Conservation (phyloP, 2,888 invertebrate species). For the Chymomyza amoena region DNA sequence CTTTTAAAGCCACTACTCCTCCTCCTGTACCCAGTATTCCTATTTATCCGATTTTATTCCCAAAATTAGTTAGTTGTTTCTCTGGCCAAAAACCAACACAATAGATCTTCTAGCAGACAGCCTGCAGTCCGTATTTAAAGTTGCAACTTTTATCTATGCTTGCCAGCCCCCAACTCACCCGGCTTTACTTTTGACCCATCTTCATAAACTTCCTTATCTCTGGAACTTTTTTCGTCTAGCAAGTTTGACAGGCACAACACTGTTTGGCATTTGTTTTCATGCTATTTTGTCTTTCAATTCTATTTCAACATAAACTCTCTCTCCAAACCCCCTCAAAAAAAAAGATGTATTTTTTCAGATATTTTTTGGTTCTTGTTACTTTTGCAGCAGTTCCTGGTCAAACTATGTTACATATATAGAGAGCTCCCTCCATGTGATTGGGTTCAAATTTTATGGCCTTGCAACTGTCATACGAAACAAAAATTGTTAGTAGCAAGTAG, state of each 20-base stretch:
- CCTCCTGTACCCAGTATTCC: no score
- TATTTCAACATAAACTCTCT: background rate
- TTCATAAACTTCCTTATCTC: background rate
- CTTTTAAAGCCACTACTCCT: no score
- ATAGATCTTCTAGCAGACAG: no score
- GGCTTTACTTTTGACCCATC: no score
- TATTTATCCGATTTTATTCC: no score
- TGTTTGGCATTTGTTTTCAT: conserved; percentile 38
- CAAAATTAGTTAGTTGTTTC: no score
- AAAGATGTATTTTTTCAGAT: background rate
- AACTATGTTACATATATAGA: background rate
- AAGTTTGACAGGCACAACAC: conserved; percentile 25
- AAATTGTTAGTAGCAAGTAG: background rate
- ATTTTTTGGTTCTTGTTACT: background rate
- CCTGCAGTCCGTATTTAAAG: no score
- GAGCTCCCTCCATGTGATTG: conserved; percentile 30
- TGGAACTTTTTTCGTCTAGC: background rate
- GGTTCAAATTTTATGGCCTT: conserved; percentile 22
- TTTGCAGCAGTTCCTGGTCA: conserved; percentile 12
- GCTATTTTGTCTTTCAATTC: background rate
- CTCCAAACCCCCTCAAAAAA: background rate
- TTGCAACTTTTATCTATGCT: no score
- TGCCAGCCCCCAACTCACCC: no score
- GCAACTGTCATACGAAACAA: conserved; percentile 12
- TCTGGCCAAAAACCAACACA: no score